These are phyloP conservation scores for Ormyrus rosae DNA, from an alignment of 2,888 invertebrate genomes.

Conservation along the genomic window DNA sequence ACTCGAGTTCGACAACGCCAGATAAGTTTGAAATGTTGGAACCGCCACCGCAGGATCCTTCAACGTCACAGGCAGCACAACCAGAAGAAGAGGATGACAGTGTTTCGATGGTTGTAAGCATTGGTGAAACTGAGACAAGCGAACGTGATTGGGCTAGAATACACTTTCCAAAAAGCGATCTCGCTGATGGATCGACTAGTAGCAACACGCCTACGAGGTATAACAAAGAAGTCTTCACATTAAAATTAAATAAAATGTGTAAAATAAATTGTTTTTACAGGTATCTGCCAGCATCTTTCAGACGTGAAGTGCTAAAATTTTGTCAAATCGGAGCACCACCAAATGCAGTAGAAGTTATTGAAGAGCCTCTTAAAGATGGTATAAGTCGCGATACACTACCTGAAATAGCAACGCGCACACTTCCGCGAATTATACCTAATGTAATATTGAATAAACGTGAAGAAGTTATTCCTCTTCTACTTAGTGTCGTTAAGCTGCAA, in stretches of 20 bases:
- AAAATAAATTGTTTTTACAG: conserved; percentile 66
- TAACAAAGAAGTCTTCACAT: neutral
- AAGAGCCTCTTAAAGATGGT: conserved; percentile 72
- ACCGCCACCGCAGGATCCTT: conserved; percentile 66
- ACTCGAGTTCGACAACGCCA: conserved; percentile 72
- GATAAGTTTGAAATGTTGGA: conserved; percentile 73
- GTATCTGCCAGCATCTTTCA: conserved; percentile 77
- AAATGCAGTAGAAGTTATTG: conserved; percentile 70
- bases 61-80: conserved; percentile 62
- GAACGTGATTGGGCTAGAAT: conserved; percentile 76
- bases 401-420: conserved; percentile 78
- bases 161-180: conserved; percentile 68
- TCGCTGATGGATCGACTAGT: conserved; percentile 63
- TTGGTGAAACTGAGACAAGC: conserved; percentile 72
- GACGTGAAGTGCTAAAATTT: conserved; percentile 77
- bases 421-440: conserved; percentile 83
- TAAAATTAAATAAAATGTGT: neutral
- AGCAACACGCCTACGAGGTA: conserved; percentile 61
- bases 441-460: conserved; percentile 83
- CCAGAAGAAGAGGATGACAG: conserved; percentile 71
- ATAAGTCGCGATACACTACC: conserved; percentile 75
- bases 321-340: conserved; percentile 76
- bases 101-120: conserved; percentile 69
- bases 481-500: conserved; percentile 81
- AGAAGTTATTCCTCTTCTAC: conserved; percentile 82